Percentiles rank a stretch among this genome's conserved stretches.
phyloP scores from a whole-genome alignment of 2,113 vertebrate species.

The Puntigrus tetrazona region DNA sequence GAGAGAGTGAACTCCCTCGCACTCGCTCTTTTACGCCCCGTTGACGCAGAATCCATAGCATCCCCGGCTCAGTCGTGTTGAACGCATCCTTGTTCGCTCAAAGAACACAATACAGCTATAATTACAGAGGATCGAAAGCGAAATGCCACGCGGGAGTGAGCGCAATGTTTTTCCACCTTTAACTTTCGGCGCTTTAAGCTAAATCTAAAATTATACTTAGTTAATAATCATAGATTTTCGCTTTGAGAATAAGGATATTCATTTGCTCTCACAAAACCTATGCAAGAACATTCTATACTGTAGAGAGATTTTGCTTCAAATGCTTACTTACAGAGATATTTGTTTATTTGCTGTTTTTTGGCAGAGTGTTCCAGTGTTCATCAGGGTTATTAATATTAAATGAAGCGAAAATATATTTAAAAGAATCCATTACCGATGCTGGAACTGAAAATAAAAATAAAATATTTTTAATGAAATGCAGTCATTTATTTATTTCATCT shows the following conservation, averaged over 20 bases:
- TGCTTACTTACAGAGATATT: too few species aligned
- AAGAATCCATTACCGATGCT: background rate
- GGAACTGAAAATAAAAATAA: too few species aligned
- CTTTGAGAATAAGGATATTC: background rate
- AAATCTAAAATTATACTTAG: background rate
- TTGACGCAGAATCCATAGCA: background rate
- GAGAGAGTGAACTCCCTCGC: slow-evolving; percentile 63
- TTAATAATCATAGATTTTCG: background rate
- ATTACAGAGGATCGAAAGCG: background rate
- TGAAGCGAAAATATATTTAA: background rate
- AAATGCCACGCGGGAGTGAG: slow-evolving; percentile 1
- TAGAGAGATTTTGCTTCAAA: too few species aligned
- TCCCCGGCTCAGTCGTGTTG: slow-evolving; percentile 7
- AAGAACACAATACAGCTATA: slow-evolving; percentile 4
- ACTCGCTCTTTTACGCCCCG: slow-evolving; percentile 36
- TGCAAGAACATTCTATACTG: too few species aligned
- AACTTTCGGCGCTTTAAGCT: background rate
- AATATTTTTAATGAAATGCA: too few species aligned
- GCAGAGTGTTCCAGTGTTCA: too few species aligned
- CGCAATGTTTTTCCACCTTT: background rate
- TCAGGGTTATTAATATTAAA: background rate
- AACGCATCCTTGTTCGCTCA: background rate
- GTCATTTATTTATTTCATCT: too few species aligned
- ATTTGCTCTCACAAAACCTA: too few species aligned
- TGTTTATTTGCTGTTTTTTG: too few species aligned